Evolutionary conservation across 2,113 vertebrate species (phyloP).

Genomic region (Equus przewalskii): DNA sequence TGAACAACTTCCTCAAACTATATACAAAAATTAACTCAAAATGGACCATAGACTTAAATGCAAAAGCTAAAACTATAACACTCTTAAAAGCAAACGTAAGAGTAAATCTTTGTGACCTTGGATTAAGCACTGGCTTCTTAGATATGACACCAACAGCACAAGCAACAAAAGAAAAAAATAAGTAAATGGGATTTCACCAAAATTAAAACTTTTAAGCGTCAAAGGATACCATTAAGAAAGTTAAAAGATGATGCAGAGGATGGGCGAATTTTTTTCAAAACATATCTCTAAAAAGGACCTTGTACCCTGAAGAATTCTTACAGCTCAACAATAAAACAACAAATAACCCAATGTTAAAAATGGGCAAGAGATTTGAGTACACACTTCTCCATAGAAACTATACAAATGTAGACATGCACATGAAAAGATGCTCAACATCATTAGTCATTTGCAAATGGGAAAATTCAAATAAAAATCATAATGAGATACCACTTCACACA

Average conservation of each 20-base stretch:
- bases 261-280: background rate
- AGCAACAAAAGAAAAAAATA: background rate
- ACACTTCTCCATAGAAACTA: background rate
- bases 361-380: background rate
- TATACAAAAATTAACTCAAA: background rate
- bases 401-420: background rate
- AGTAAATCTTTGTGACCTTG: background rate
- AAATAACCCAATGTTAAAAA: background rate
- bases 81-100: background rate
- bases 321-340: background rate
- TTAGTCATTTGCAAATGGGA: background rate
- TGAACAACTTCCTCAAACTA: background rate
- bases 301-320: background rate
- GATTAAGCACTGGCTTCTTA: background rate
- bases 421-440: background rate
- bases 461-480: background rate
- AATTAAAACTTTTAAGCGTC: background rate
- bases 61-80: background rate
- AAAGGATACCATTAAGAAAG: background rate
- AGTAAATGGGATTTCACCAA: background rate
- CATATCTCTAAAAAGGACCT: background rate
- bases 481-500: background rate
- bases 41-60: background rate
- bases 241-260: background rate
- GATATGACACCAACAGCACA: background rate